Evolutionary conservation across 2,797 vertebrate species (phyloP), one percentile per base, ranked within the genome.

Genomic region (Brachyrhaphis roseni): DNA sequence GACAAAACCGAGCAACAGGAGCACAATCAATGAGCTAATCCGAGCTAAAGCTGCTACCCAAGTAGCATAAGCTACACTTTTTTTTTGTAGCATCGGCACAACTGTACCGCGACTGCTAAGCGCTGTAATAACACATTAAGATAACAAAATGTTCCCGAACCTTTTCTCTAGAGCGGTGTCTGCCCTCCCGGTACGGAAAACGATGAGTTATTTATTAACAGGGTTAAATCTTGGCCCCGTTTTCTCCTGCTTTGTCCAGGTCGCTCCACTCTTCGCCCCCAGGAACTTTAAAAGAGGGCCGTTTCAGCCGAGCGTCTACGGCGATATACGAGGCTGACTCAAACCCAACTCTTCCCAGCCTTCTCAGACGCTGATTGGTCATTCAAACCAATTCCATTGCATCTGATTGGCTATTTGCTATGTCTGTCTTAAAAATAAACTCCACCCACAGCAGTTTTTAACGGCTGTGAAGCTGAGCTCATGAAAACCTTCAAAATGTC

Each of bases 261-360:
- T 85, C 84, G 88, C 81, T 82, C 84, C 78, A 76, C 91, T 91
- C 90, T 93, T 90, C 87, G 88, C 43, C 55, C 57, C 92, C 93
- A 88, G 92, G 92, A 95, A 95, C 93, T 96, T 96, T 92, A 91
- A 92, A 77, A 93, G 85, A 94, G 87, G 93, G 91, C 92, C 92
- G 91, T 86, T 85, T 87, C 68, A n/a, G 76, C 72, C 74, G 75
- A 78, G 75, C 8, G 72, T 84, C 90, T 84, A 79, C 91, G 76
- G 86, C 77, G 82, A 83, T 88, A 74, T 46, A 77, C 80, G 84
- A 84, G 92, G 92, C 78, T 55, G 91, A 85, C 34, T 49, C 87
- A 64, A 89, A 79, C 73, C 13, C 73, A 75, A 28, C 26, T 1
- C 83, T 46, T 76, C 86, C 80, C 77, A 12, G n/a, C 18, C 77